Evolutionary conservation across 2,888 invertebrate genomes (phyloP).

Genomic region (Ctenicera cuprea): DNA sequence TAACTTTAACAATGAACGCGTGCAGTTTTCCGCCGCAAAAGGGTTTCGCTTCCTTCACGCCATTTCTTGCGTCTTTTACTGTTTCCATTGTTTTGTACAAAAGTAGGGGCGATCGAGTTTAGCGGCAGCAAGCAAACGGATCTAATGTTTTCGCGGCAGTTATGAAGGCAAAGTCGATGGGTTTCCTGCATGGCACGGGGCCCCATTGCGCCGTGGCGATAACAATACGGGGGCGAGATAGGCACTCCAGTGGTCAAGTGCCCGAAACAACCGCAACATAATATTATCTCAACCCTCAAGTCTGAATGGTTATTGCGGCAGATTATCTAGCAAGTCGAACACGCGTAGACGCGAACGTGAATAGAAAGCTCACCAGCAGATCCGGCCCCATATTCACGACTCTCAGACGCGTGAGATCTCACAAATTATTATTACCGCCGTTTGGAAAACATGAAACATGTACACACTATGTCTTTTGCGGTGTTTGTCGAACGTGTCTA

Average conservation of each 20-base stretch:
- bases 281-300: constrained; percentile 55
- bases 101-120: constrained; percentile 11
- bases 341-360: constrained; percentile 48
- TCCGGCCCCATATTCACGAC: constrained; percentile 34
- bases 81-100: constrained; percentile 15
- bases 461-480: constrained; percentile 46
- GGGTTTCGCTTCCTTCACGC: constrained; percentile 17
- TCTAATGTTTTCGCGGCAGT: constrained; percentile 27
- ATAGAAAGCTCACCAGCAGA: constrained; percentile 45
- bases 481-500: constrained; percentile 50
- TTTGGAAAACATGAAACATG: constrained; percentile 52
- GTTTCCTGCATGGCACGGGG: constrained; percentile 25
- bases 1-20: constrained; percentile 30
- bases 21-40: constrained; percentile 23
- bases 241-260: constrained; percentile 57
- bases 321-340: constrained; percentile 54
- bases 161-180: constrained; percentile 40
- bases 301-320: constrained; percentile 57
- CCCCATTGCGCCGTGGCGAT: constrained; percentile 41
- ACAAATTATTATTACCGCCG: constrained; percentile 51
- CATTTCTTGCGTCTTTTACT: constrained; percentile 28
- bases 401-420: constrained; percentile 41
- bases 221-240: constrained; percentile 52
- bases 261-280: constrained; percentile 58
- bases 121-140: constrained; percentile 10